Base-by-base conservation (phyloP, 2,888 invertebrate species). In the Drosophila demipolita region DNA sequence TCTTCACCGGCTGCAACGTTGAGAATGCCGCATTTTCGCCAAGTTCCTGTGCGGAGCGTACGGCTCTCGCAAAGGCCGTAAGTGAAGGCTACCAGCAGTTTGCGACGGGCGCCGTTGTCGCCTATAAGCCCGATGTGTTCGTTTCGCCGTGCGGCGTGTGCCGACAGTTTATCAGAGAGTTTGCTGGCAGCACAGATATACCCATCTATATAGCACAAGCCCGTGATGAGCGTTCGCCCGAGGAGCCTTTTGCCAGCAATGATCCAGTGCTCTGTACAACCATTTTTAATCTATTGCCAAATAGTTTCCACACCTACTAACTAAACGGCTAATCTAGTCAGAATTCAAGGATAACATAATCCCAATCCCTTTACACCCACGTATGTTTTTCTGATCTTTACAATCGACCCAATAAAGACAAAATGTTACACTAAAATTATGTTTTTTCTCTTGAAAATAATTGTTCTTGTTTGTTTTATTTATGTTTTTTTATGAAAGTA, bases 111-210 rank as follows among this genome's bases (percentile, higher is more conserved):
- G 96, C 96, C 0, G 95, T 98, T 0, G 94, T 96, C 0, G 97
- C 96, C 0, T 94, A 95, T 71, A 95, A 95, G 70, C 94, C 95
- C 53, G 94, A 94, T 49, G 91, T 90, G 9, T 96, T 96, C 81
- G 96, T 96, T 0, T 94, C 96, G 0, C 98, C 98, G 0, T 98
- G 98, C 90, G 98, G 98, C 0, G 95, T 97, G 5, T 99, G 98
- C 92, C 94, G 98, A 42, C 98, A 98, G 91, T 95, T 96, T 58
- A 94, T 98, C 52, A 94, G 94, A 68, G 97, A 98, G 92, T 98
- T 97, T 91, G 94, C 95, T 2, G 73, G 88, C 60, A 93, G 94
- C 42, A 93, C 93, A 0, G 95, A 97, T 79, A 95, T 97, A 55
- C 94, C 95, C 52, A 94, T 98, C 36, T 98, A 96, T 91, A 93